A percentile compares a stretch with the other conserved stretches of the same genome.
Evolutionary conservation across 2,113 vertebrate species (phyloP).

Genomic region (Serilophus lunatus): DNA sequence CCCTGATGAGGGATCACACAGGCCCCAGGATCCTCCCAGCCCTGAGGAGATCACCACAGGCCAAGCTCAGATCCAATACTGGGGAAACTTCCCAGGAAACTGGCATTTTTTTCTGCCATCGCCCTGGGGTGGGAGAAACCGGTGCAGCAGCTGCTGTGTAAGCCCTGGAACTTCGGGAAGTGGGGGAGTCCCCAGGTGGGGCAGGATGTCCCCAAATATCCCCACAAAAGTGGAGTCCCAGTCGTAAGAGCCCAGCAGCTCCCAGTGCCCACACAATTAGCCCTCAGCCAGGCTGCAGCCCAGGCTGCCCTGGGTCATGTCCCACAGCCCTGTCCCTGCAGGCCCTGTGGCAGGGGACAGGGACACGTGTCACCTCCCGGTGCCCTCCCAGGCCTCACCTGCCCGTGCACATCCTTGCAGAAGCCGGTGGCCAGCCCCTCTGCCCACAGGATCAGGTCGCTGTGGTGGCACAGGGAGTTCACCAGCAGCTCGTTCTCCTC

Average conservation of each 20-base stretch:
- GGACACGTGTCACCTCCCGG: rapidly evolving
- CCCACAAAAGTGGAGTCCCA: neutral
- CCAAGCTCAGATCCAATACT: neutral
- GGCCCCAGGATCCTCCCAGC: neutral
- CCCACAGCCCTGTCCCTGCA: rapidly evolving
- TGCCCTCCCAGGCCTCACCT: slow-evolving; percentile 66
- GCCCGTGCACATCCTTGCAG: slow-evolving; percentile 93
- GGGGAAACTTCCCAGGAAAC: neutral
- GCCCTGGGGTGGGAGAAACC: neutral
- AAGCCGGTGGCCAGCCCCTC: slow-evolving; percentile 88
- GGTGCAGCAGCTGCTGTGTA: neutral
- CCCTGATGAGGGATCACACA: neutral
- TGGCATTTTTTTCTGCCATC: neutral
- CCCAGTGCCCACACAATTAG: neutral
- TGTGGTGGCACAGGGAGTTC: slow-evolving; percentile 84
- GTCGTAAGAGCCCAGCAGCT: neutral
- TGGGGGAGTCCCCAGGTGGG: neutral
- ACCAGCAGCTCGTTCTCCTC: slow-evolving; percentile 76
- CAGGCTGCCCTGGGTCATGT: neutral
- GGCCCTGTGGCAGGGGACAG: rapidly evolving
- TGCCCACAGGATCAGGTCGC: slow-evolving; percentile 80
- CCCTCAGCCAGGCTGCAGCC: neutral
- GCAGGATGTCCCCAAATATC: neutral
- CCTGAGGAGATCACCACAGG: neutral
- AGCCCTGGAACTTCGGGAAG: neutral